These are phyloP conservation scores for Meandrina meandrites DNA, from an alignment of 92 coral and sea anemone genomes.

Conservation along the genomic window DNA sequence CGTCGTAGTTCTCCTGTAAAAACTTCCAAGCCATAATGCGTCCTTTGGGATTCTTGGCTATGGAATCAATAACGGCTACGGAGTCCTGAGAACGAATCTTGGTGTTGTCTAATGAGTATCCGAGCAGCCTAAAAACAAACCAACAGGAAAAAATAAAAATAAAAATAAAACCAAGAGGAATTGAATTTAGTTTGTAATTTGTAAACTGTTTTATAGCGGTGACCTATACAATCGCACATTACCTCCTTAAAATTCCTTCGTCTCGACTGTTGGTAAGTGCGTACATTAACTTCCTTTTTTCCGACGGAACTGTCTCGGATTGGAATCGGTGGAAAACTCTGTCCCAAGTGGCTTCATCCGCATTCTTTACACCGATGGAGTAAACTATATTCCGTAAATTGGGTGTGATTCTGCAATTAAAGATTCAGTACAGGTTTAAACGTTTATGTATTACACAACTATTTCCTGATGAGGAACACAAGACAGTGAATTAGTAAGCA, in stretches of 20 bases:
- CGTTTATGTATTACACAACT: no score
- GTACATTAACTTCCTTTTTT: slow-evolving; percentile 79
- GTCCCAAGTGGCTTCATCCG: slow-evolving; percentile 60
- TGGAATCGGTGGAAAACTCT: slow-evolving; percentile 52
- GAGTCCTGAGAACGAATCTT: slow-evolving; percentile 81
- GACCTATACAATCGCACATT: background rate
- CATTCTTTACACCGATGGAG: slow-evolving; percentile 67
- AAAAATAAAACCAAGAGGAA: no score
- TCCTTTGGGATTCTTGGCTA: slow-evolving; percentile 71
- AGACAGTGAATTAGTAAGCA: background rate
- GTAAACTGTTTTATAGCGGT: no score
- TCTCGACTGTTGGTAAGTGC: slow-evolving; percentile 65
- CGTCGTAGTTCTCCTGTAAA: slow-evolving; percentile 49
- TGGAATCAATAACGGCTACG: slow-evolving; percentile 63
- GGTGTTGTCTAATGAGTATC: slow-evolving; percentile 40
- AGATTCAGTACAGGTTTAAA: background rate
- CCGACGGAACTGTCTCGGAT: slow-evolving; percentile 74
- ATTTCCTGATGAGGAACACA: background rate
- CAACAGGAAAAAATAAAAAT: background rate
- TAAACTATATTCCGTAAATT: slow-evolving; percentile 81
- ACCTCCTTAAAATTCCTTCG: slow-evolving; percentile 59
- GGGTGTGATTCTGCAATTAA: slow-evolving; percentile 66
- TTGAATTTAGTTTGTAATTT: background rate
- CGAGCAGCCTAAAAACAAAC: slow-evolving; percentile 50
- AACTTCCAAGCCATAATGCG: slow-evolving; percentile 73